Percentiles rank a stretch among this genome's conserved stretches.
Evolutionary conservation across 2,888 invertebrate genomes (phyloP).

Genomic region (Cephonodes hylas): DNA sequence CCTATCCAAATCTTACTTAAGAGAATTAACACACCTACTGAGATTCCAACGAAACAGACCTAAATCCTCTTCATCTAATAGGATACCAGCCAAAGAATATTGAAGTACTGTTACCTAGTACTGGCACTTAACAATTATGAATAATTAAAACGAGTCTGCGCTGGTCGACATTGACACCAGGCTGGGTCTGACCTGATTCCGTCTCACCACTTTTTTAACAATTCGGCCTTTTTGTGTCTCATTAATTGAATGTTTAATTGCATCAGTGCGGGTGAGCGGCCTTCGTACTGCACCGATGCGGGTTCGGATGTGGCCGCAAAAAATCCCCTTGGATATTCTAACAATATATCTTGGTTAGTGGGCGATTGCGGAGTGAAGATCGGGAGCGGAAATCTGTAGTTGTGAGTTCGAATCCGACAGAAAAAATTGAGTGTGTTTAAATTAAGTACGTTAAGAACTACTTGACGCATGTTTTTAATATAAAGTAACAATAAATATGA

Average conservation of each 20-base stretch:
- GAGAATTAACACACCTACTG: too few species aligned
- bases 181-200: not conserved
- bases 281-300: not conserved
- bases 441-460: too few species aligned
- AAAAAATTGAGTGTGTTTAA: too few species aligned
- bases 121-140: not conserved
- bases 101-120: not conserved
- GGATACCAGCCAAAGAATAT: too few species aligned
- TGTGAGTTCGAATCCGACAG: too few species aligned
- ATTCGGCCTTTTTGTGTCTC: not conserved
- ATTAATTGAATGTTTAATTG: slow-evolving; percentile 4
- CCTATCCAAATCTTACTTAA: too few species aligned
- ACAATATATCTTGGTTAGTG: not conserved
- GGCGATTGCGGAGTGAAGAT: not conserved
- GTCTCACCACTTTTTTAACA: not conserved
- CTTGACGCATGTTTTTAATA: too few species aligned
- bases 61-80: too few species aligned
- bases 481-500: too few species aligned
- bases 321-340: not conserved
- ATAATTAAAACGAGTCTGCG: not conserved
- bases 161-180: not conserved
- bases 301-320: not conserved
- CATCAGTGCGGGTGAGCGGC: not conserved
- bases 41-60: too few species aligned
- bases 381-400: too few species aligned